These are phyloP conservation scores for Botia almorhae DNA, from an alignment of 2,797 vertebrate species.

Conservation along the genomic window DNA sequence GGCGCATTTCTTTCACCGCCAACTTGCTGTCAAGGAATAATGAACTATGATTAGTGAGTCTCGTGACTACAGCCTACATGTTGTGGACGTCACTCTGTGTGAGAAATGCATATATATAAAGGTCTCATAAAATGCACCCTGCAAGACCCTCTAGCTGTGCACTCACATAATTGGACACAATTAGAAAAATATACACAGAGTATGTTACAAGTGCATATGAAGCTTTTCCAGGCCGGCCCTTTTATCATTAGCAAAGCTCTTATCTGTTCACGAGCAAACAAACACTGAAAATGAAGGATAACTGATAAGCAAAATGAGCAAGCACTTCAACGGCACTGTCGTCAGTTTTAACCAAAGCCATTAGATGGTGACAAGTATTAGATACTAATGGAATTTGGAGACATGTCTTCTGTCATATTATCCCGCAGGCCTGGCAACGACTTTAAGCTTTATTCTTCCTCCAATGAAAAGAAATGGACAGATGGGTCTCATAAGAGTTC, in stretches of 20 bases:
- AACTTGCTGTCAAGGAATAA: conserved; percentile 58
- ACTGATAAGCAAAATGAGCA: conserved; percentile 69
- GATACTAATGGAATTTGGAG: conserved; percentile 72
- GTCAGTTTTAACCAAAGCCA: conserved; percentile 71
- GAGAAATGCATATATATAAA: conserved; percentile 40
- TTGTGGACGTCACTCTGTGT: conserved; percentile 67
- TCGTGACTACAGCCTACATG: conserved; percentile 65
- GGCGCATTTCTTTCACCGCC: conserved; percentile 52
- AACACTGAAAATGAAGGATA: conserved; percentile 29
- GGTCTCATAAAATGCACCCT: conserved; percentile 61
- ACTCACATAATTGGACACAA: conserved; percentile 74
- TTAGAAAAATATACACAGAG: conserved; percentile 76
- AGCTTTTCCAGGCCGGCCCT: conserved; percentile 68
- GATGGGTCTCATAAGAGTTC: conserved; percentile 56
- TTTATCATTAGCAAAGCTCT: conserved; percentile 75
- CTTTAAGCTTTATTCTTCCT: conserved; percentile 47
- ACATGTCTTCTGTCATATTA: conserved; percentile 51
- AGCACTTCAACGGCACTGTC: conserved; percentile 68
- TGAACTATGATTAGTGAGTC: conserved; percentile 71
- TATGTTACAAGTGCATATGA: conserved; percentile 71
- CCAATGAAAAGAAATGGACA: conserved; percentile 45
- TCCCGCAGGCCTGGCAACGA: conserved; percentile 45
- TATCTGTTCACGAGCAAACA: conserved; percentile 71
- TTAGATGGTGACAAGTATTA: conserved; percentile 70
- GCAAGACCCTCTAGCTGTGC: conserved; percentile 65